phyloP scores from a whole-genome alignment of 2,797 vertebrate genomes.

The Geotrypetes seraphini region DNA sequence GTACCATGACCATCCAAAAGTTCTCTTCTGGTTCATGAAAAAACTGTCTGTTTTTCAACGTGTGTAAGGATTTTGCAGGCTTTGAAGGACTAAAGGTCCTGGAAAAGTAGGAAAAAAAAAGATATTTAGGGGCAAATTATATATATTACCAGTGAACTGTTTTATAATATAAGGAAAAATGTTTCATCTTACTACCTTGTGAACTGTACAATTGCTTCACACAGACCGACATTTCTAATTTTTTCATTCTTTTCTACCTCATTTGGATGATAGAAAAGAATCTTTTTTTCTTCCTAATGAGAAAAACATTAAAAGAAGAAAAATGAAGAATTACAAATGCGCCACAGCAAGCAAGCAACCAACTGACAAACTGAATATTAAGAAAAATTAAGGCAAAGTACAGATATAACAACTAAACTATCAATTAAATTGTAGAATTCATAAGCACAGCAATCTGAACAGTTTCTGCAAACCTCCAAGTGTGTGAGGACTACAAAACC shows the following conservation, averaged over 20 bases:
- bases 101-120: conserved; percentile 14
- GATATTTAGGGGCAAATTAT: neutral
- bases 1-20: conserved; percentile 98
- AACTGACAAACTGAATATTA: too few species aligned
- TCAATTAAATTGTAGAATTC: too few species aligned
- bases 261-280: conserved; percentile 94
- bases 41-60: conserved; percentile 95
- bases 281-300: conserved; percentile 93
- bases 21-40: conserved; percentile 91
- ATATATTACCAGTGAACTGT: neutral
- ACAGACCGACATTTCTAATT: conserved; percentile 93
- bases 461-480: too few species aligned
- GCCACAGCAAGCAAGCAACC: too few species aligned
- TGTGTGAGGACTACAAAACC: too few species aligned
- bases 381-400: too few species aligned
- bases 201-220: conserved; percentile 97
- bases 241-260: conserved; percentile 97
- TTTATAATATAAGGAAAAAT: neutral
- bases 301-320: conserved; percentile 13
- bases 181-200: conserved; percentile 66
- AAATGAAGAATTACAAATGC: conserved; percentile 2
- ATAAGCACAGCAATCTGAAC: too few species aligned
- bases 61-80: conserved; percentile 94
- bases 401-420: too few species aligned
- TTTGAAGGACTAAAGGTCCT: conserved; percentile 96